Percentiles rank a stretch among this genome's conserved stretches.
phyloP scores from a whole-genome alignment of 2,888 invertebrate genomes.

The Drosophila silvestris region DNA sequence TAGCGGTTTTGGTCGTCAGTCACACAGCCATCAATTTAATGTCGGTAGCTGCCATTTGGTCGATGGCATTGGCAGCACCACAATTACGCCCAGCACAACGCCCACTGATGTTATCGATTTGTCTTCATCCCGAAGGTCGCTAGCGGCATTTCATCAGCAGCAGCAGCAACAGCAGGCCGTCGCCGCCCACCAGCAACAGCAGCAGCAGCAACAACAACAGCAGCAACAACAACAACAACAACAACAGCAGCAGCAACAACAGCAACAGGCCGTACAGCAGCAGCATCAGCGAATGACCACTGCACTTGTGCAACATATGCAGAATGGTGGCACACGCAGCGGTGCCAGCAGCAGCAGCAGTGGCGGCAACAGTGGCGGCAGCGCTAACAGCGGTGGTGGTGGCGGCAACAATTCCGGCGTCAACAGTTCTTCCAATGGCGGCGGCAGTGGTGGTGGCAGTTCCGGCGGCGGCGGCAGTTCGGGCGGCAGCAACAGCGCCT shows the following conservation, averaged over 20 bases:
- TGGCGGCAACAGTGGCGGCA: constrained; percentile 5
- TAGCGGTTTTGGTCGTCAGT: constrained; percentile 60
- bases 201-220: constrained; percentile 74
- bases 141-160: constrained; percentile 82
- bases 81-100: constrained; percentile 74
- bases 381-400: constrained; percentile 19
- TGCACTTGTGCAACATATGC: constrained; percentile 68
- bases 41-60: constrained; percentile 52
- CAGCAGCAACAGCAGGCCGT: constrained; percentile 73
- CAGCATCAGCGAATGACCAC: constrained; percentile 78
- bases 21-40: constrained; percentile 68
- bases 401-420: constrained; percentile 18
- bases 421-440: constrained; percentile 34
- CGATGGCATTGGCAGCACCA: constrained; percentile 52
- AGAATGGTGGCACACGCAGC: constrained; percentile 64
- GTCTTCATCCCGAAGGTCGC: constrained; percentile 86
- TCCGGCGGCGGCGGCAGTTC: neutral
- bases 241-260: constrained; percentile 66
- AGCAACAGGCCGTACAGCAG: constrained; percentile 63
- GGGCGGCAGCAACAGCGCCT: constrained; percentile 73
- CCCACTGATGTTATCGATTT: constrained; percentile 86
- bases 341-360: constrained; percentile 3
- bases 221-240: constrained; percentile 76
- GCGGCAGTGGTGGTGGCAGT: constrained; percentile 37
- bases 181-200: constrained; percentile 76